A percentile compares a stretch with the other conserved stretches of the same genome.
Evolutionary conservation across 2,797 vertebrate genomes (phyloP).

Genomic region (Sebastes hopkinsi): DNA sequence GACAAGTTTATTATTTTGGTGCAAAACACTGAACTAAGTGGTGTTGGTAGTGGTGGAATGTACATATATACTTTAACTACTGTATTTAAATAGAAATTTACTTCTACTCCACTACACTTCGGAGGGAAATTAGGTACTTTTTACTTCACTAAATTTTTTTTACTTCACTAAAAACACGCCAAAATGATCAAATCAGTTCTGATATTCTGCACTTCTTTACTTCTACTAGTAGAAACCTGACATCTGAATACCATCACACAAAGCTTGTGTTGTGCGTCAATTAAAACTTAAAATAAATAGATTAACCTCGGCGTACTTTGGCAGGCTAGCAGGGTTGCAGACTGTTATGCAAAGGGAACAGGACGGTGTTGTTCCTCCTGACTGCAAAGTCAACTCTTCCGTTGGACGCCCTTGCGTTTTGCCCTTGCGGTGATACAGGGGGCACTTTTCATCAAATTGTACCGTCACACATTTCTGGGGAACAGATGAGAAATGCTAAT

Average conservation of each 20-base stretch:
- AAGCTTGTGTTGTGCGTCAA: background rate
- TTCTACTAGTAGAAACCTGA: background rate
- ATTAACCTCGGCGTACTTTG: background rate
- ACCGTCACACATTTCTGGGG: too few relatives aligned
- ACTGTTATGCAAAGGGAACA: background rate
- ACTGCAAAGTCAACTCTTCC: conserved; percentile 16
- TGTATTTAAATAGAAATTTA: background rate
- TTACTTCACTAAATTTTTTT: background rate
- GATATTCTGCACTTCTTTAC: too few relatives aligned
- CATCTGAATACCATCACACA: background rate
- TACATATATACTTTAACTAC: background rate
- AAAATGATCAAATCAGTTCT: too few relatives aligned
- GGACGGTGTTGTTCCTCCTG: background rate
- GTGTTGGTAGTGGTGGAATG: background rate
- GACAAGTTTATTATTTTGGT: background rate
- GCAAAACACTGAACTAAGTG: background rate
- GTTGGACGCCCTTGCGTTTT: conserved; percentile 16
- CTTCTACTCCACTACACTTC: background rate
- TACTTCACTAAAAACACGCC: background rate
- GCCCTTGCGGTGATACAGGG: background rate
- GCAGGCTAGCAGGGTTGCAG: background rate
- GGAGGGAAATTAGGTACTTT: background rate
- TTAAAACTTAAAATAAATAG: background rate
- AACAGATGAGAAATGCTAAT: background rate
- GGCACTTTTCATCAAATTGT: conserved; percentile 2